Evolutionary conservation across 2,888 invertebrate genomes (phyloP), one percentile per base, ranked within the genome.

Genomic region (Eupithecia subfuscata): DNA sequence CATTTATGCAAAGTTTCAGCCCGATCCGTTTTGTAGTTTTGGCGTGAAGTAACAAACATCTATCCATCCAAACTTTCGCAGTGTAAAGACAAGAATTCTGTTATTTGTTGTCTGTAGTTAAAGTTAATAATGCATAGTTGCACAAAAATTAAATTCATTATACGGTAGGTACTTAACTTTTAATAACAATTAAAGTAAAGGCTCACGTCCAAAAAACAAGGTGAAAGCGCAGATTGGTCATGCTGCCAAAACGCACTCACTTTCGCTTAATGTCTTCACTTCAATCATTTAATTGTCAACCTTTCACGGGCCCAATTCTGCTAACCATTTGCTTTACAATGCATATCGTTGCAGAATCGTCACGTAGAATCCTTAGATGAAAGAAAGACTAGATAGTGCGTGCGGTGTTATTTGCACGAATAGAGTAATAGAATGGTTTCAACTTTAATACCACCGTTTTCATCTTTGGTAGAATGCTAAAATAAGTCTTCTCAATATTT

Each of bases 171-270:
- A 45, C 16, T 6, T 25, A 1, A 48, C 18, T 6, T 16, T 40
- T 48, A 69, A 71, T 45, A 22, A 18, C 3, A 63, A 25, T 52
- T 60, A 73, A 76, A 70, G 72, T 67, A 72, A 69, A 74, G 43
- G 56, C 40, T 60, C 34, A 34, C 65, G 52, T 37, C 65, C 45
- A 48, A 22, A 73, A 70, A 45, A 73, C 48, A 73, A 75, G 74
- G 77, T 90, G 94, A 94, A 94, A 94, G 94, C 90, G 91, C 88
- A 88, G 89, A 91, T 90, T 90, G 88, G 87, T 89, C 89, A 90
- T 83, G 88, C 84, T 82, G 85, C 86, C 87, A 88, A 91, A 90
- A 90, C 86, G 86, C 85, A 84, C 85, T 84, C 89, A 92, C 94
- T 94, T 94, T 94, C 94, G 91, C 92, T 88, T 82, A 87, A 87